A percentile compares a stretch with the other conserved stretches of the same genome.
phyloP scores from a whole-genome alignment of 2,888 invertebrate genomes.

The Drosophila yooni region DNA sequence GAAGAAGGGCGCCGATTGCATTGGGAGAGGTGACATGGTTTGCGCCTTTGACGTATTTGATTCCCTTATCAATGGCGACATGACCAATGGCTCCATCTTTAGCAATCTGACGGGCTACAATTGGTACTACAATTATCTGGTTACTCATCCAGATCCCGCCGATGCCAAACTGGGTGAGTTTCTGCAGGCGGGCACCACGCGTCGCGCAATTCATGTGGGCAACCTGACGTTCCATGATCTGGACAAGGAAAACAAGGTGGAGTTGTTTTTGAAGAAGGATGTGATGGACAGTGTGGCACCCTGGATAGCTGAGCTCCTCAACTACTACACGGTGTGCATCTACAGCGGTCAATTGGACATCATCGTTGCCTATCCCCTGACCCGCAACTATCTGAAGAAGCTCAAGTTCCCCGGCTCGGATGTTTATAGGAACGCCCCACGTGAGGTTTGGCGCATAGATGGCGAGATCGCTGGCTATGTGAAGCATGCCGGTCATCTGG shows the following conservation, averaged over 20 bases:
- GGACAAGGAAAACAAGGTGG: slow-evolving; percentile 87
- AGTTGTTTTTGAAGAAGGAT: slow-evolving; percentile 90
- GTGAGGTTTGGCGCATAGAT: slow-evolving; percentile 90
- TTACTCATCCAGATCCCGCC: slow-evolving; percentile 88
- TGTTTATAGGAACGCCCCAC: slow-evolving; percentile 88
- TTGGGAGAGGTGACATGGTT: slow-evolving; percentile 88
- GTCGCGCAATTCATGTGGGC: slow-evolving; percentile 94
- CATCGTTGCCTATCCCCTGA: slow-evolving; percentile 94
- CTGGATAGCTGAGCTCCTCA: slow-evolving; percentile 89
- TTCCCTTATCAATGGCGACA: slow-evolving; percentile 87
- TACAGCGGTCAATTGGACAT: slow-evolving; percentile 97
- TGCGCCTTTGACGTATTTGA: slow-evolving; percentile 91
- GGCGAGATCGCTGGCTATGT: slow-evolving; percentile 91
- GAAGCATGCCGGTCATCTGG: slow-evolving; percentile 89
- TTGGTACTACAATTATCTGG: slow-evolving; percentile 85
- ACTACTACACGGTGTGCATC: slow-evolving; percentile 88
- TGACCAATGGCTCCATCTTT: slow-evolving; percentile 88
- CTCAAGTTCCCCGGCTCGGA: slow-evolving; percentile 89
- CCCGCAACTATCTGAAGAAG: slow-evolving; percentile 90
- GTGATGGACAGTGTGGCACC: slow-evolving; percentile 92
- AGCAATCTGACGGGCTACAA: slow-evolving; percentile 85
- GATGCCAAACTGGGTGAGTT: slow-evolving; percentile 84
- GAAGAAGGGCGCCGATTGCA: slow-evolving; percentile 85
- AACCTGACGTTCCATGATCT: slow-evolving; percentile 88
- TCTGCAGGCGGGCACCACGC: slow-evolving; percentile 85